Conservation (phyloP, 2,888 invertebrate genomes). For the Actias luna region DNA sequence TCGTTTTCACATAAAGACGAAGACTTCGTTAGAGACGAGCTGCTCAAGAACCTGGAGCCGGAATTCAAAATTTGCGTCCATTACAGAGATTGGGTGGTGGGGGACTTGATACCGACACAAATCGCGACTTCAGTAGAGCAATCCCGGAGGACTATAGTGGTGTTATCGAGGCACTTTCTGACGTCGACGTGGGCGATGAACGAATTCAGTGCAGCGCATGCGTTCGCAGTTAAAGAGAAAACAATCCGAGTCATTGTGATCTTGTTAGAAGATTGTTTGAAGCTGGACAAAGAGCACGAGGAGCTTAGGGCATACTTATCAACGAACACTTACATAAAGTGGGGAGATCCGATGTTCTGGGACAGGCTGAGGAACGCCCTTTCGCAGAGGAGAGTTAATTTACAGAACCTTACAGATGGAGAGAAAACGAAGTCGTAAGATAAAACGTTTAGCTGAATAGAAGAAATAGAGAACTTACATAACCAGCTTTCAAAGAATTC, state of each 20-base stretch:
- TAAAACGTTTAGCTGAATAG: not conserved
- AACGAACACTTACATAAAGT: conserved; percentile 90
- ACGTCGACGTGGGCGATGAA: conserved; percentile 83
- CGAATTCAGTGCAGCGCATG: conserved; percentile 83
- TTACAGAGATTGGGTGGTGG: conserved; percentile 87
- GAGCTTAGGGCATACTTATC: conserved; percentile 84
- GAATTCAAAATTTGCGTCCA: conserved; percentile 84
- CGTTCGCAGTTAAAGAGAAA: conserved; percentile 47
- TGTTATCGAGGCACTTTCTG: conserved; percentile 39
- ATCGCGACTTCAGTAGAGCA: conserved; percentile 87
- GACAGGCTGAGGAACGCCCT: conserved; percentile 87
- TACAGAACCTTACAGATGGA: not conserved
- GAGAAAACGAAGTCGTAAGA: not conserved
- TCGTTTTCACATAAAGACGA: conserved; percentile 90
- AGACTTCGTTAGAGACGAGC: conserved; percentile 83
- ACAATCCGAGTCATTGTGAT: conserved; percentile 87
- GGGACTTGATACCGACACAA: conserved; percentile 86
- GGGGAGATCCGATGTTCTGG: conserved; percentile 92
- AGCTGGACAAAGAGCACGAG: conserved; percentile 63
- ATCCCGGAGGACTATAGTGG: conserved; percentile 66
- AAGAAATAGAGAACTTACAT: not conserved
- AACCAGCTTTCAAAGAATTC: not conserved
- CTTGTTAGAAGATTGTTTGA: conserved; percentile 82
- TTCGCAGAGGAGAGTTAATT: conserved; percentile 43
- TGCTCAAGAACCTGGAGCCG: conserved; percentile 86